Evolutionary conservation across 2,113 vertebrate genomes (phyloP).

Genomic region (Rhinopomastus cyanomelas): DNA sequence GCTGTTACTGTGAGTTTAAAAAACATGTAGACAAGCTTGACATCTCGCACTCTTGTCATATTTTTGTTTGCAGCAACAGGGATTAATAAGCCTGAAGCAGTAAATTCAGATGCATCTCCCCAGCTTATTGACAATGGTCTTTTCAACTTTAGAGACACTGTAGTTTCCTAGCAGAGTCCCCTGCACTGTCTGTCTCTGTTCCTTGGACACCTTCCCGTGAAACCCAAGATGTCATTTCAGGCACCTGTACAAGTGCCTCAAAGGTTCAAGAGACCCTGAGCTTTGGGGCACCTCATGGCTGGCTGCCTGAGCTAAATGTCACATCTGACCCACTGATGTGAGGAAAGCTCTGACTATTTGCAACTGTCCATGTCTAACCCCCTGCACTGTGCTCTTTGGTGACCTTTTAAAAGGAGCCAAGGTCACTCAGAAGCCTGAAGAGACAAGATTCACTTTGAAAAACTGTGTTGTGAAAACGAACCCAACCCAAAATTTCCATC

Average conservation of each 20-base stretch:
- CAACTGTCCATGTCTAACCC: neutral
- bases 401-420: neutral
- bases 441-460: neutral
- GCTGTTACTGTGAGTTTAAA: neutral
- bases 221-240: neutral
- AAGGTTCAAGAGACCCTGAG: neutral
- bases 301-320: neutral
- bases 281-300: neutral
- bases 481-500: neutral
- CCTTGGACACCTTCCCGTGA: neutral
- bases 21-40: neutral
- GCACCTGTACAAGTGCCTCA: neutral
- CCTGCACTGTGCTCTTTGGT: neutral
- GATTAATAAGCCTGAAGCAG: neutral
- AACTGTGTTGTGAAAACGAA: neutral
- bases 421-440: neutral
- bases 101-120: neutral
- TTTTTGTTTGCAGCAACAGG: neutral
- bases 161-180: neutral
- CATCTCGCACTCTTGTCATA: neutral
- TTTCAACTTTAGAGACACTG: neutral
- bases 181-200: neutral
- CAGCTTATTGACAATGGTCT: neutral
- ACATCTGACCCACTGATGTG: fast-evolving
- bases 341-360: neutral